Conservation (phyloP, 2,888 invertebrate genomes). For the Idaea dimidiata region DNA sequence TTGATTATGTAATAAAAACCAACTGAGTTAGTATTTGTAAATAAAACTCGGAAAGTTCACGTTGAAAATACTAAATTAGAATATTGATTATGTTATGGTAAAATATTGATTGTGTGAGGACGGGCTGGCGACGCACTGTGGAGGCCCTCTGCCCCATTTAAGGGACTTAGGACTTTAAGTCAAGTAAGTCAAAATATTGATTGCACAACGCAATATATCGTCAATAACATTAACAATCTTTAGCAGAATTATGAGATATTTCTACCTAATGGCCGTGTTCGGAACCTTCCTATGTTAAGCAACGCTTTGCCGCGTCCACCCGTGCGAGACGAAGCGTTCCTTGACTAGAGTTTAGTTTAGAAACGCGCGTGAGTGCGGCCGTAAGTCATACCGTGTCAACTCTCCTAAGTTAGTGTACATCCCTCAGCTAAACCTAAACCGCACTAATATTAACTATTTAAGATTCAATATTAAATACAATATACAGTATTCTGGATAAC, state of each 20-base stretch:
- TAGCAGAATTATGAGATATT: conserved; percentile 53
- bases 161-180: no score
- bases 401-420: conserved; percentile 20
- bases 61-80: no score
- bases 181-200: conserved; percentile 1
- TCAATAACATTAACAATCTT: conserved; percentile 42
- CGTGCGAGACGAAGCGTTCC: background rate
- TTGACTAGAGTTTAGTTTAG: background rate
- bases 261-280: conserved; percentile 6
- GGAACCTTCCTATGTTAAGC: background rate
- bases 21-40: no score
- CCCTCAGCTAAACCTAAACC: conserved; percentile 34
- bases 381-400: background rate
- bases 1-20: no score
- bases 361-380: background rate
- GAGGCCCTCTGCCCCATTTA: no score
- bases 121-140: no score
- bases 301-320: background rate
- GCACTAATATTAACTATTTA: conserved; percentile 22
- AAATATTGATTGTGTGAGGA: no score
- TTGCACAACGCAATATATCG: conserved; percentile 28
- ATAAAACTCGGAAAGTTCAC: no score
- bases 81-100: no score
- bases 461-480: conserved; percentile 25
- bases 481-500: conserved; percentile 79